Evolutionary conservation across 2,113 vertebrate species (phyloP), one percentile per base, ranked within the genome.

Genomic region (Alligator mississippiensis): DNA sequence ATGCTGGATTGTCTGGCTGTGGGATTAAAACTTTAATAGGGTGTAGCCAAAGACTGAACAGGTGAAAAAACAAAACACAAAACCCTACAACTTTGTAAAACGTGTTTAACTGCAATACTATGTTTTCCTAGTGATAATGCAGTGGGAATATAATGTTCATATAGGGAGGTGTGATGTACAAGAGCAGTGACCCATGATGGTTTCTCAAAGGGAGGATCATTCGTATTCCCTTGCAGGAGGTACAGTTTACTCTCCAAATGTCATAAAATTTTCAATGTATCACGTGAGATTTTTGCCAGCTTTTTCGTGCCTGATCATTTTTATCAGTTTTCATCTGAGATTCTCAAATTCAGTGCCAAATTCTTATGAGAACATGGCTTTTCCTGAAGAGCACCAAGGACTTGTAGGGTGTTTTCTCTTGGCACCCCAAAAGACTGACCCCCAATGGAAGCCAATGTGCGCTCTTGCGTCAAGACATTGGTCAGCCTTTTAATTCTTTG

Each of bases 1-100:
- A 70, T 0, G 0, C 19, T 10, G 25, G 54, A 63, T 38, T 81
- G 75, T 27, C 24, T 0, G 0, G 5, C 5, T 68, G 28, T 72
- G 63, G 10, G 9, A 24, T 25, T 70, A 61, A n/a, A 70, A 30
- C 22, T 19, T 22, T 34, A 70, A 21, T 21, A 72, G 1, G 3
- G 59, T 63, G 14, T 34, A 9, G 38, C 16, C 85, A 47, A 55
- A 9, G 4, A 47, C 9, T 24, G 59, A 0, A 2, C 55, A 24
- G 58, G 38, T 25, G 19, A 9, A 78, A 62, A 14, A 79, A 11
- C 47, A 70, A 38, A 30, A 34, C 12, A 38, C 18, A 34, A 34
- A 72, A 38, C 70, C 21, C 70, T 6, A 22, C 21, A 6, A 72
- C 47, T 47, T 47, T 47, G 7, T 47, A 72, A 38, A 47, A 54